Evolutionary conservation across 2,888 invertebrate species (phyloP), one percentile per base, ranked within the genome.

Genomic region (Dryobotodes eremita): DNA sequence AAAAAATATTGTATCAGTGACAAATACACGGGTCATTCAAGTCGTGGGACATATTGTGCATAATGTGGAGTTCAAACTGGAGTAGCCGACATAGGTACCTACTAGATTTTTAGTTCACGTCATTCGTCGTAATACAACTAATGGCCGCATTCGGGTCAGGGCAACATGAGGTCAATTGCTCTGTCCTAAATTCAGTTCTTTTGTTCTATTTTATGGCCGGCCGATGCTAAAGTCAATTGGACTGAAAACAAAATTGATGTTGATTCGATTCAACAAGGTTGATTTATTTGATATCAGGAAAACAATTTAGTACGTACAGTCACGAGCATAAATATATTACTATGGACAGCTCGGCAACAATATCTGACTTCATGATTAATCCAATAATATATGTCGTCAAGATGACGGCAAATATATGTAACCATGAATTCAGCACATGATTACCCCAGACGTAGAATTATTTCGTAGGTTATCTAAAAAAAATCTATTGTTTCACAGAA

Each of bases 161-260:
- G 86, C 71, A 57, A 75, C 64, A 26, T 31, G 66, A 86, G 88
- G 88, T 89, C 87, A 89, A 89, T 88, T 82, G 80, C 71, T 83
- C 50, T 84, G 89, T 10, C 79, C 89, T 62, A 79, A 83, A 86
- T 87, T 80, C n/a, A 77, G 75, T 74, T 84, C 82, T 87, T 85
- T 88, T 88, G 86, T 89, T 83, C 79, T 75, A 88, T 78, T 82
- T 88, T 70, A 74, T 69, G 73, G 42, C 71, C 53, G 57, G 64
- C 61, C 71, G 61, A 36, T 77, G 61, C 48, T 26, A 31, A 61
- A 46, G 42, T 48, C 31, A 73, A 79, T 73, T 65, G 53, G 5
- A 72, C 73, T 62, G 15, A 23, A 71, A 62, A 65, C 5, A 26
- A 76, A 61, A 65, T 72, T 57, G 17, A 55, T 69, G 36, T 70